Percentiles rank a stretch among this genome's conserved stretches.
Conservation (phyloP, 2,797 vertebrate species). For the Rhinogobio ventralis region DNA sequence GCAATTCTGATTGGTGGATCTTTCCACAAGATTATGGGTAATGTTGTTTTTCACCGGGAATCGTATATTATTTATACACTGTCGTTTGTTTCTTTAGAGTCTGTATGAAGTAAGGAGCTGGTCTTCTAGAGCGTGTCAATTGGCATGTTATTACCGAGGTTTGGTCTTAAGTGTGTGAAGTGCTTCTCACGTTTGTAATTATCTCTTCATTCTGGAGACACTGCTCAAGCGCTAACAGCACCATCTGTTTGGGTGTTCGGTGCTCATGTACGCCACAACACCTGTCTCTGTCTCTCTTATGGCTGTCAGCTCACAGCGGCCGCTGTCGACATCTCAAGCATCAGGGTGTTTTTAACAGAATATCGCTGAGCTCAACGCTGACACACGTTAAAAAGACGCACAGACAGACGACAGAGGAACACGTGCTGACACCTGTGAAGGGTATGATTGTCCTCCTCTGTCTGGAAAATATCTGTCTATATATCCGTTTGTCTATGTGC, state of each 20-base stretch:
- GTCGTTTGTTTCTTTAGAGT: neutral
- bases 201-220: conserved; percentile 71
- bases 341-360: conserved; percentile 32
- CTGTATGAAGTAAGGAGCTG: neutral
- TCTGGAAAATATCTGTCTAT: too few relatives aligned
- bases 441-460: neutral
- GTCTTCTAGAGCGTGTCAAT: neutral
- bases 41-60: neutral
- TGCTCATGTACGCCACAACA: conserved; percentile 63
- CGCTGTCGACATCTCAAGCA: conserved; percentile 67
- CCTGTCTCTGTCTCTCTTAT: conserved; percentile 72
- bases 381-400: neutral
- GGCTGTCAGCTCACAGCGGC: conserved; percentile 68
- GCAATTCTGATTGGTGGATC: neutral
- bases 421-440: conserved; percentile 12
- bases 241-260: conserved; percentile 76
- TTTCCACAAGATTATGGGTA: neutral
- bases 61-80: neutral
- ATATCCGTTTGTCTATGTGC: too few relatives aligned
- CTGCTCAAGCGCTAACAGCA: conserved; percentile 63
- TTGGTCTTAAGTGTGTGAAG: conserved; percentile 56
- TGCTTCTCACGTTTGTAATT: conserved; percentile 71
- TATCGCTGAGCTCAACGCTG: neutral
- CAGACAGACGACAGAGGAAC: neutral
- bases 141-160: neutral